Evolutionary conservation across 1,140 invertebrate species (phyloP), one percentile per base, ranked within the genome.

Genomic region (Drosophila lowei): DNA sequence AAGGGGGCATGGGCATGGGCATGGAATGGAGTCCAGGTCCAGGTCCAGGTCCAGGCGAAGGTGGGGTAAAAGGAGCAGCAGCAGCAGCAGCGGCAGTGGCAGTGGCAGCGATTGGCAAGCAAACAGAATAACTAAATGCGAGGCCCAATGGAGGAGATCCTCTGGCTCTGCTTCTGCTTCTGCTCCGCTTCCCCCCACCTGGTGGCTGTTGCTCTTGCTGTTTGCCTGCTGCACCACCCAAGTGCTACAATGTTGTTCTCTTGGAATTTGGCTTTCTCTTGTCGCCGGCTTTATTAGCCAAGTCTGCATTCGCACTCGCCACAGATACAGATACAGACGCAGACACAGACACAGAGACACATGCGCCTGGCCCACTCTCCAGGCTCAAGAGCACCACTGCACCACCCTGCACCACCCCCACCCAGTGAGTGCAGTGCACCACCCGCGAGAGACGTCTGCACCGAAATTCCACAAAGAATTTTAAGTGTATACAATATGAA

Each of bases 221-320:
- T 55, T 68, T 68, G 68, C 57, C 52, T 64, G 34, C 79, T 50
- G 72, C 61, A 76, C 65, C 58, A 75, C 72, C 62, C 74, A 78
- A 60, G 70, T 78, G 65, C 65, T 78, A 77, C 79, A 83, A 83
- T 83, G 77, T 75, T 79, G 80, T 80, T 68, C 77, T 88, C 83
- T 77, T 57, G 81, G 83, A 88, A 83, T 83, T 77, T 50, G 83
- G 81, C 81, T 86, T 86, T 86, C 81, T 81, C 81, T 79, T 86
- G 84, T 86, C 83, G 83, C 83, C 81, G 80, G 80, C 81, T 81
- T 88, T 86, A 88, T 86, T 86, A 74, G 77, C 83, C 83, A 80
- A 83, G 79, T 84, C 80, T 85, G 79, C 63, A 38, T 42, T 41
- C 25, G 44, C 44, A 60, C 63, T 64, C 47, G 46, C 55, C 8